Conservation (phyloP, 2,797 vertebrate genomes). For the Microctenopoma stevenorrisi region DNA sequence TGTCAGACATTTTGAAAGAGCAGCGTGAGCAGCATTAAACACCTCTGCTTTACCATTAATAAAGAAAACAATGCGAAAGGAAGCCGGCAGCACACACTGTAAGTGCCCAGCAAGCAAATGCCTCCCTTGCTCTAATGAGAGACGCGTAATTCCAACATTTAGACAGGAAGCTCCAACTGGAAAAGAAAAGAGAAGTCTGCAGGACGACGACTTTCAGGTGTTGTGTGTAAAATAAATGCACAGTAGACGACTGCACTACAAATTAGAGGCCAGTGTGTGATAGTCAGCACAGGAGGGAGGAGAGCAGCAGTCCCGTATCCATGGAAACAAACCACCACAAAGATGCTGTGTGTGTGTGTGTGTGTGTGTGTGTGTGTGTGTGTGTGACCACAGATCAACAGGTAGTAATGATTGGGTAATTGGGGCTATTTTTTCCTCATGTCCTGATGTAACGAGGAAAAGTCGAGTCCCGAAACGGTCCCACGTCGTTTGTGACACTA, state of each 20-base stretch:
- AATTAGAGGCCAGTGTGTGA: constrained; percentile 6
- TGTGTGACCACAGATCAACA: constrained; percentile 16
- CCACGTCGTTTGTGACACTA: neutral
- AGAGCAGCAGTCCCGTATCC: constrained; percentile 32
- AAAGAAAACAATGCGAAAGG: too few relatives aligned
- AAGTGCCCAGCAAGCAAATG: too few relatives aligned
- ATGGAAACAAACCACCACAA: constrained; percentile 57
- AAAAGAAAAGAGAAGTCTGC: too few relatives aligned
- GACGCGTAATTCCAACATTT: too few relatives aligned
- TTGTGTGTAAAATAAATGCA: neutral
- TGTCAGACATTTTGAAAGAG: too few relatives aligned
- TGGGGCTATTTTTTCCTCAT: constrained; percentile 7
- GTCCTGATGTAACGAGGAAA: constrained; percentile 8
- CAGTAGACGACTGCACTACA: neutral
- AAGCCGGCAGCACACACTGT: too few relatives aligned
- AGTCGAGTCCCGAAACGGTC: neutral
- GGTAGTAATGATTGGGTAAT: constrained; percentile 38
- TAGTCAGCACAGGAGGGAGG: constrained; percentile 7
- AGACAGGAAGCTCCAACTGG: too few relatives aligned
- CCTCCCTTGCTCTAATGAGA: too few relatives aligned
- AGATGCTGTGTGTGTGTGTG: constrained; percentile 14
- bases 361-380: constrained; percentile 2
- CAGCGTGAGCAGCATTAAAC: too few relatives aligned
- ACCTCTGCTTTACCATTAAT: too few relatives aligned
- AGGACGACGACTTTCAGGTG: neutral